Conservation (phyloP, 2,888 invertebrate genomes). For the Chymomyza caudatula region DNA sequence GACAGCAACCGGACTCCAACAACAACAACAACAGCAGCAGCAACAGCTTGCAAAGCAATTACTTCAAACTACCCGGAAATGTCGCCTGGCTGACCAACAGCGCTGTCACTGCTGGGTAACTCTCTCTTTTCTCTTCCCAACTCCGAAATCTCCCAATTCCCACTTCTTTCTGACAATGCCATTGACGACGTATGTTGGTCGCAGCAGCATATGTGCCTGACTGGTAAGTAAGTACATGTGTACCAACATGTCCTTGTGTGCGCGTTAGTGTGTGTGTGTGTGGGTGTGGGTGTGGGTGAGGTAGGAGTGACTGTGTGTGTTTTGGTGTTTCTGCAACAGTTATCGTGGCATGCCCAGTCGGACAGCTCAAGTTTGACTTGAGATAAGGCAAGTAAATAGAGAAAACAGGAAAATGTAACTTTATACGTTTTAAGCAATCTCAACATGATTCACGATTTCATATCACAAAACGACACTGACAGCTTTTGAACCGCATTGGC, state of each 20-base stretch:
- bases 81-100: constrained; percentile 67
- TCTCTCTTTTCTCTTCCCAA: not conserved
- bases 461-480: too few species aligned
- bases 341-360: constrained; percentile 39
- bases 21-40: constrained; percentile 21
- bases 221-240: constrained; percentile 5
- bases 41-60: constrained; percentile 70
- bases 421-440: not conserved
- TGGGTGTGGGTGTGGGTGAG: not conserved
- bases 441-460: too few species aligned
- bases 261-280: not conserved
- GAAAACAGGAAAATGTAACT: not conserved
- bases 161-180: not conserved
- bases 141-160: not conserved
- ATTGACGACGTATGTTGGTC: not conserved
- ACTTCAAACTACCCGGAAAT: constrained; percentile 70
- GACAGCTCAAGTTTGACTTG: not conserved
- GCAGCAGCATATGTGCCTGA: constrained; percentile 4
- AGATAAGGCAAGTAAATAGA: not conserved
- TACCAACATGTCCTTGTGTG: not conserved
- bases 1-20: not conserved
- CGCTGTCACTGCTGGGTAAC: constrained; percentile 14
- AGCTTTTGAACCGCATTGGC: too few species aligned
- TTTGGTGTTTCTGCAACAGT: constrained; percentile 39
- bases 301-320: constrained; percentile 1